Percentiles rank a stretch among this genome's conserved stretches.
Conservation (phyloP, 2,888 invertebrate genomes). For the Dryomyza anilis region DNA sequence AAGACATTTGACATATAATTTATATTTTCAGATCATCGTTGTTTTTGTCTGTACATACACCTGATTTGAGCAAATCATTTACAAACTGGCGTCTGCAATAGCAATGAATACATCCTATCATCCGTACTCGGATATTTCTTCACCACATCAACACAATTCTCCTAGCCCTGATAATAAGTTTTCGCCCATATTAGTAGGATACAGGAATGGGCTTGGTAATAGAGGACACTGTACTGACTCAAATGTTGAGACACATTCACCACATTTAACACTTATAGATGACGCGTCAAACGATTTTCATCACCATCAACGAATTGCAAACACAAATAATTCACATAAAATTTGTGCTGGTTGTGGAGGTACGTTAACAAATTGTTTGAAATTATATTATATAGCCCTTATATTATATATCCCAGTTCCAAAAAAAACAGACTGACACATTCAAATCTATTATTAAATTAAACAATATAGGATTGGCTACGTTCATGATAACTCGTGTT, state of each 20-base stretch:
- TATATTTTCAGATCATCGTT: no score
- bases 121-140: constrained; percentile 81
- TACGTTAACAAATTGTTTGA: constrained; percentile 37
- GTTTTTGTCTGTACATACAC: no score
- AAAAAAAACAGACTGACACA: no score
- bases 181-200: constrained; percentile 63
- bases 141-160: constrained; percentile 69
- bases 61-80: no score
- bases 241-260: constrained; percentile 59
- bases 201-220: constrained; percentile 60
- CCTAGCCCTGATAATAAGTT: constrained; percentile 74
- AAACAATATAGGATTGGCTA: no score
- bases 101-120: constrained; percentile 92
- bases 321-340: constrained; percentile 65
- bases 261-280: constrained; percentile 57
- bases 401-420: no score
- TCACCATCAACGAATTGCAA: constrained; percentile 54
- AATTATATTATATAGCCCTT: not conserved
- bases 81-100: constrained; percentile 86
- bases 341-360: constrained; percentile 91
- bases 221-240: constrained; percentile 54
- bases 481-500: not conserved
- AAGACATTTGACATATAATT: no score
- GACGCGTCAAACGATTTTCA: constrained; percentile 56
- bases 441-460: no score